A percentile compares a stretch with the other conserved stretches of the same genome.
Evolutionary conservation across 2,888 invertebrate genomes (phyloP).

Genomic region (Xestia xanthographa): DNA sequence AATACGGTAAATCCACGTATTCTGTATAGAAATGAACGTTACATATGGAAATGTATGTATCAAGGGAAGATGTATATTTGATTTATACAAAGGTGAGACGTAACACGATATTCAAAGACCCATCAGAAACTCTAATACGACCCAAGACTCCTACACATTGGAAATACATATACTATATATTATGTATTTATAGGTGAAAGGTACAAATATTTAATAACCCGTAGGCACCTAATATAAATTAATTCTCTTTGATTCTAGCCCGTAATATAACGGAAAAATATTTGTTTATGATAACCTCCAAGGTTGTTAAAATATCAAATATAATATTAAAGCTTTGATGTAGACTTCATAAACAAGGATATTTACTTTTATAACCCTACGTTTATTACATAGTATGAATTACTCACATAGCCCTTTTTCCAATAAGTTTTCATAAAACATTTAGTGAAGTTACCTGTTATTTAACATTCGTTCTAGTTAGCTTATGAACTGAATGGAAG

Average conservation of each 20-base stretch:
- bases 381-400: slow-evolving; percentile 22
- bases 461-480: not conserved
- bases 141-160: slow-evolving; percentile 6
- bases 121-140: slow-evolving; percentile 29
- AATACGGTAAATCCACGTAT: slow-evolving; percentile 5
- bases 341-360: slow-evolving; percentile 20
- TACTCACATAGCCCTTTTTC: not conserved
- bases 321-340: slow-evolving; percentile 41
- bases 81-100: slow-evolving; percentile 24
- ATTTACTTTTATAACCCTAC: slow-evolving; percentile 18
- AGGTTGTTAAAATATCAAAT: slow-evolving; percentile 24
- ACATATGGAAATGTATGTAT: slow-evolving; percentile 8
- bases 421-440: not conserved
- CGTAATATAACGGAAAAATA: slow-evolving; percentile 6
- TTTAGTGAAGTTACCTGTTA: not conserved
- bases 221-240: slow-evolving; percentile 31
- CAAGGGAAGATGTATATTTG: slow-evolving; percentile 17
- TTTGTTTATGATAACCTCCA: slow-evolving; percentile 16
- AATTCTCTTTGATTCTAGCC: slow-evolving; percentile 26
- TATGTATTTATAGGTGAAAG: not conserved
- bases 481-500: not conserved
- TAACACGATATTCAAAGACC: slow-evolving; percentile 36
- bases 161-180: not conserved
- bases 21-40: not conserved
- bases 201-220: slow-evolving; percentile 20